Evolutionary conservation across 2,797 vertebrate species (phyloP).

Genomic region (Argentina silus): DNA sequence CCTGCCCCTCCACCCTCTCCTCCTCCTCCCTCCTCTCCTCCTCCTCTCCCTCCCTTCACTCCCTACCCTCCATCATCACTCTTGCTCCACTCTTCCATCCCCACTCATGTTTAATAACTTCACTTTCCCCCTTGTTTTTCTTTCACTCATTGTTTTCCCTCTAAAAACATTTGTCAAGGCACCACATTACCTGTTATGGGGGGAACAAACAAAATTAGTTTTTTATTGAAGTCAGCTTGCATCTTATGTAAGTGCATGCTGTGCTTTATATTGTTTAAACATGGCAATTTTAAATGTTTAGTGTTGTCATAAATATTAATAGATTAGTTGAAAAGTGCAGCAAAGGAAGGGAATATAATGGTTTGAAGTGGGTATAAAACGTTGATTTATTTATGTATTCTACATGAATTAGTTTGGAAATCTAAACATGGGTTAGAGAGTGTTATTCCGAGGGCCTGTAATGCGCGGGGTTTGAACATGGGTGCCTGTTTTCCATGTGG

Average conservation of each 20-base stretch:
- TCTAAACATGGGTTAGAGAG: constrained; percentile 80
- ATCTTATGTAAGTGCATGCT: constrained; percentile 68
- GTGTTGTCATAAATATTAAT: constrained; percentile 85
- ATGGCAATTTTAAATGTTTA: constrained; percentile 79
- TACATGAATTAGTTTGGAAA: constrained; percentile 83
- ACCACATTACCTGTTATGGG: constrained; percentile 61
- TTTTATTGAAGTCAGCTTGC: constrained; percentile 66
- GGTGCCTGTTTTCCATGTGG: constrained; percentile 79
- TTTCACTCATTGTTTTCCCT: constrained; percentile 32
- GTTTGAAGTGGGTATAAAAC: constrained; percentile 79
- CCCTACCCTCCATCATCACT: constrained; percentile 61
- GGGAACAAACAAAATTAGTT: constrained; percentile 55
- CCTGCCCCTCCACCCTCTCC: constrained; percentile 33
- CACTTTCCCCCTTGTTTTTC: constrained; percentile 63
- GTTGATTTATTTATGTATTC: constrained; percentile 86
- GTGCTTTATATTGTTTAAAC: constrained; percentile 78
- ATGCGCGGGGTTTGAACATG: constrained; percentile 72
- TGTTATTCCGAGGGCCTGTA: constrained; percentile 72
- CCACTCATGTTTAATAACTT: constrained; percentile 71
- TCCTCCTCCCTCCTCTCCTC: constrained; percentile 72
- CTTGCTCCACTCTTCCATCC: constrained; percentile 80
- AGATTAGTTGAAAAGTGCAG: constrained; percentile 78
- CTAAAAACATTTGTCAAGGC: constrained; percentile 63
- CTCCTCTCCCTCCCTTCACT: constrained; percentile 48
- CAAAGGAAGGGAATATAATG: constrained; percentile 77